These are phyloP conservation scores for Apteryx owenii DNA, from an alignment of 2,113 vertebrate genomes.

Conservation along the genomic window DNA sequence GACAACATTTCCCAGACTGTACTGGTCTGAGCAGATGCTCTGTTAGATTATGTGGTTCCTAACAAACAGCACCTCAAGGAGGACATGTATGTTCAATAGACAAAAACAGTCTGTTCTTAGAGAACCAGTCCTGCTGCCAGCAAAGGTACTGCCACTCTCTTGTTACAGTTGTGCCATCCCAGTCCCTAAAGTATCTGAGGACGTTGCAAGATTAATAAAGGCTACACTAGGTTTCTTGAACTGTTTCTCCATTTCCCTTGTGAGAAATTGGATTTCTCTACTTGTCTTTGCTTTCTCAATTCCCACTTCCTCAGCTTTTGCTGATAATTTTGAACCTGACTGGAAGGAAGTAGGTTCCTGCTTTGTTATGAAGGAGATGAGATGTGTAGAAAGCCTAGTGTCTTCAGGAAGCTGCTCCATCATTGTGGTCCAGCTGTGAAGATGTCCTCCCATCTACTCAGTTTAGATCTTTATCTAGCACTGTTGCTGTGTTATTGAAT, in stretches of 20 bases:
- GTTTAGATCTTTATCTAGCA: neutral
- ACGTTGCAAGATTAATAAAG: neutral
- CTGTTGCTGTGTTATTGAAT: neutral
- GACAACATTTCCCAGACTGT: neutral
- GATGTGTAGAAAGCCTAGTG: neutral
- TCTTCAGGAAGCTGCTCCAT: neutral
- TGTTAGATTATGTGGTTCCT: rapidly evolving
- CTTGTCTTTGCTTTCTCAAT: neutral
- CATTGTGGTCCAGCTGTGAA: neutral
- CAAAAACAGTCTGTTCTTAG: neutral
- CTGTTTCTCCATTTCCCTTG: neutral
- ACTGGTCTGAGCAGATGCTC: neutral
- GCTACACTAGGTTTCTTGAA: neutral
- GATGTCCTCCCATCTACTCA: neutral
- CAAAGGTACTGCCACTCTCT: neutral
- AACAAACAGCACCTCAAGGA: neutral
- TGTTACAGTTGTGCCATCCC: neutral
- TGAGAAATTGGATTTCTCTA: neutral
- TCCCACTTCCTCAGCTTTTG: neutral
- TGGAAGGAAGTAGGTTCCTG: neutral
- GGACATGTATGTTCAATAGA: neutral
- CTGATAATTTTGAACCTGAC: neutral
- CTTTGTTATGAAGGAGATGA: neutral
- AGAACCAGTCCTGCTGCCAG: neutral
- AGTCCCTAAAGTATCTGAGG: neutral